A percentile compares a stretch with the other conserved stretches of the same genome.
phyloP scores from a whole-genome alignment of 2,113 vertebrate genomes.

The Sitta europaea region DNA sequence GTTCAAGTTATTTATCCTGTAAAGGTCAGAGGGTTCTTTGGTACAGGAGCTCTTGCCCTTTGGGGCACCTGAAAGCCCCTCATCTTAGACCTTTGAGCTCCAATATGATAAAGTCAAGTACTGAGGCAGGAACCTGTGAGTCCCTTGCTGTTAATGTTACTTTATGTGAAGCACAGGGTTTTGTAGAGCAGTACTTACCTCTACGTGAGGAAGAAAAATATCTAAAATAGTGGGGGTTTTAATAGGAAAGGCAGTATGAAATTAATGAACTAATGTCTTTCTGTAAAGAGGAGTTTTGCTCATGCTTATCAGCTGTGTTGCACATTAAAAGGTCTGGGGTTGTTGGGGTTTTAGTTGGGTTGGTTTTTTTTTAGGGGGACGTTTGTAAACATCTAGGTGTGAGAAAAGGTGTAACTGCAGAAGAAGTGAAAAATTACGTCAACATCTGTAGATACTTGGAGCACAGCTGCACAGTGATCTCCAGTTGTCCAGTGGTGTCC shows the following conservation, averaged over 20 bases:
- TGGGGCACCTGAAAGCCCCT: not conserved
- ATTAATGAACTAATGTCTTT: not conserved
- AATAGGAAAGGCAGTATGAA: not conserved
- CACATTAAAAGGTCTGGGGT: not conserved
- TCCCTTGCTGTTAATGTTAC: not conserved
- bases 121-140: not conserved
- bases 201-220: not conserved
- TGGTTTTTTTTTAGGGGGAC: not conserved
- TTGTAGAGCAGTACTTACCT: not conserved
- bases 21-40: not conserved
- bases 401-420: not conserved
- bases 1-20: not conserved
- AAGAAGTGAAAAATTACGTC: not conserved
- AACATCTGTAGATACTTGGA: not conserved
- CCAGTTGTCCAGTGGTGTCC: not conserved
- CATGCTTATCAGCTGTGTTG: not conserved
- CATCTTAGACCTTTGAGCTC: not conserved
- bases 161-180: not conserved
- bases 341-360: not conserved
- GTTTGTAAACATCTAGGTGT: not conserved
- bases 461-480: not conserved
- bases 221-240: not conserved
- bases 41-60: not conserved
- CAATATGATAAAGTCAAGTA: not conserved
- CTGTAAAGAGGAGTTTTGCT: not conserved